Conservation (phyloP, 1,140 invertebrate genomes). For the Trialeurodes vaporariorum region DNA sequence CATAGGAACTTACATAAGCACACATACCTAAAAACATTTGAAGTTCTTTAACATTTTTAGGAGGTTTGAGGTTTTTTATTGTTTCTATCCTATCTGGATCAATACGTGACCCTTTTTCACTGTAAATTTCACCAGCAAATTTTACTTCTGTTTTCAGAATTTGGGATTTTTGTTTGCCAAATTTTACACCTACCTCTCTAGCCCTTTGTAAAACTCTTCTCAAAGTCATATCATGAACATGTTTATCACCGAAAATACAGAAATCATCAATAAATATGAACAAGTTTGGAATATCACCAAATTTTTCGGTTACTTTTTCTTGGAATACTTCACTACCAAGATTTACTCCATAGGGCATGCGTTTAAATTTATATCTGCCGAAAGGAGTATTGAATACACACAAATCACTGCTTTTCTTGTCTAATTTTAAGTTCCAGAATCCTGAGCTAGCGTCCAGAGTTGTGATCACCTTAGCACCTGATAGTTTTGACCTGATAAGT, state of each 20-base stretch:
- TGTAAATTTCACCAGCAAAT: slow-evolving; percentile 33
- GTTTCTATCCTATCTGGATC: slow-evolving; percentile 29
- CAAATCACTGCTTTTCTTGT: no score
- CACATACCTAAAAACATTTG: slow-evolving; percentile 33
- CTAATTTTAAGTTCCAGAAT: no score
- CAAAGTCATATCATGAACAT: slow-evolving; percentile 24
- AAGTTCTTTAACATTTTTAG: slow-evolving; percentile 30
- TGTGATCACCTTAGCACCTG: no score
- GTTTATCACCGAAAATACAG: slow-evolving; percentile 22
- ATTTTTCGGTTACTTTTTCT: slow-evolving; percentile 21
- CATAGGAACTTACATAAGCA: slow-evolving; percentile 31
- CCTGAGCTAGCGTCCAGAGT: no score
- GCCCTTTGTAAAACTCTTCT: slow-evolving; percentile 27
- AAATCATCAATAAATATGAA: slow-evolving; percentile 32
- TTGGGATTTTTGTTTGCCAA: slow-evolving; percentile 28
- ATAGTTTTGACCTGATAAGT: no score
- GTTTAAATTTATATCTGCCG: no score
- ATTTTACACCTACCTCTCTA: slow-evolving; percentile 25
- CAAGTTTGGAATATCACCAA: slow-evolving; percentile 27
- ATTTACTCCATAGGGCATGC: background rate
- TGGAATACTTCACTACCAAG: background rate
- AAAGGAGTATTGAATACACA: no score
- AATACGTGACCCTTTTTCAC: slow-evolving; percentile 31
- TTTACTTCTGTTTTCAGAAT: slow-evolving; percentile 25
- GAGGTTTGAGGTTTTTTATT: slow-evolving; percentile 26